phyloP scores from a whole-genome alignment of 2,888 invertebrate genomes.

The Platynereis dumerilii region DNA sequence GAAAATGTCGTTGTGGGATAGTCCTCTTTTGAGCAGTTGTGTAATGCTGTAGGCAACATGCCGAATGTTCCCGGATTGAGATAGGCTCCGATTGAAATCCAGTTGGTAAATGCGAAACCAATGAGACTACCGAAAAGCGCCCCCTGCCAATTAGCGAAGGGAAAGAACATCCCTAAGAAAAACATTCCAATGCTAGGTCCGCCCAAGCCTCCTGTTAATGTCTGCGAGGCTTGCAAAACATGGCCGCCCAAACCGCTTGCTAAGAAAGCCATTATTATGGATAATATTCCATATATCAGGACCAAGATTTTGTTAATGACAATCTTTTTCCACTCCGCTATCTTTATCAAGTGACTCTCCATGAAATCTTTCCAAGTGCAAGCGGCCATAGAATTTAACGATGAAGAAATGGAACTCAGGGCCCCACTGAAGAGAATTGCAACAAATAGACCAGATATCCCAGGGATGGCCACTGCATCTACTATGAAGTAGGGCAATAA shows the following conservation, averaged over 20 bases:
- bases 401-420: conserved; percentile 27
- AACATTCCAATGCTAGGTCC: conserved; percentile 19
- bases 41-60: too few relatives aligned
- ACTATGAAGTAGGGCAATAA: conserved; percentile 42
- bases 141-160: conserved; percentile 25
- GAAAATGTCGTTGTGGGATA: too few relatives aligned
- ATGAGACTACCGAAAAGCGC: conserved; percentile 26
- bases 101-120: conserved; percentile 24
- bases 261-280: conserved; percentile 28
- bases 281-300: conserved; percentile 21
- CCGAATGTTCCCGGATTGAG: neutral
- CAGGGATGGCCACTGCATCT: conserved; percentile 38
- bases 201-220: conserved; percentile 23
- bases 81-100: conserved; percentile 28
- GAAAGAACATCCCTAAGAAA: conserved; percentile 22
- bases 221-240: conserved; percentile 29
- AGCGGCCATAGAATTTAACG: conserved; percentile 26
- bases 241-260: conserved; percentile 24
- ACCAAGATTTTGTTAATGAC: neutral
- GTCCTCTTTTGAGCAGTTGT: too few relatives aligned
- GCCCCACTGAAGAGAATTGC: conserved; percentile 44
- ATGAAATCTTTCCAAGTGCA: conserved; percentile 28
- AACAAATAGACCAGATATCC: conserved; percentile 42
- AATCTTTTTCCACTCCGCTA: neutral
- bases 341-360: conserved; percentile 15